Percentiles rank a stretch among this genome's conserved stretches.
Conservation (phyloP, 2,888 invertebrate species). For the Erynnis tages region DNA sequence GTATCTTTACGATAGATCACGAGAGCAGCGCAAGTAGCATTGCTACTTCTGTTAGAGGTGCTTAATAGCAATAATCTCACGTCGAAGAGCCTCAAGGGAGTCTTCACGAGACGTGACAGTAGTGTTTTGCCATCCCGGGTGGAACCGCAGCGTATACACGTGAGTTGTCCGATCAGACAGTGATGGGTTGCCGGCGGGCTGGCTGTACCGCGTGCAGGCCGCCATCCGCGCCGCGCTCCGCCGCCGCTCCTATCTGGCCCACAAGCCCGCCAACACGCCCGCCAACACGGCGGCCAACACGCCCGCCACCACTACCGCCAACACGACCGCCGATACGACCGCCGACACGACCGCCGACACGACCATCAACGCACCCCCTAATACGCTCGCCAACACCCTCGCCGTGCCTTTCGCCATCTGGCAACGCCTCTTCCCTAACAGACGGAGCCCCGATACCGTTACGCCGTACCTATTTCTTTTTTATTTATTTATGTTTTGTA, state of each 20-base stretch:
- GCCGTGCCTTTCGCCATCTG: not conserved
- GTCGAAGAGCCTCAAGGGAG: too few species aligned
- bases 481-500: not conserved
- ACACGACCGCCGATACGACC: not conserved
- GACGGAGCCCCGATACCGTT: not conserved
- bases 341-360: not conserved
- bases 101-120: too few species aligned
- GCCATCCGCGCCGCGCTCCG: constrained; percentile 8
- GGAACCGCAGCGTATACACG: constrained; percentile 31
- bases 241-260: too few species aligned
- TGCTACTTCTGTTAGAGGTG: too few species aligned
- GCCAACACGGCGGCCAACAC: not conserved
- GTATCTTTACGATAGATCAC: too few species aligned
- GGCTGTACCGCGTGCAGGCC: constrained; percentile 29
- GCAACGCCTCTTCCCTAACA: constrained; percentile 8
- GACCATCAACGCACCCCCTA: not conserved
- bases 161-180: constrained; percentile 63
- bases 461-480: not conserved
- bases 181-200: constrained; percentile 38
- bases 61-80: too few species aligned
- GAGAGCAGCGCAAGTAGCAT: too few species aligned
- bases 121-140: too few species aligned
- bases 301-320: not conserved
- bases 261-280: too few species aligned
- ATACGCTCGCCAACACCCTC: not conserved